These are phyloP conservation scores for Microcebus murinus DNA, from an alignment of 2,113 vertebrate genomes.

Conservation along the genomic window DNA sequence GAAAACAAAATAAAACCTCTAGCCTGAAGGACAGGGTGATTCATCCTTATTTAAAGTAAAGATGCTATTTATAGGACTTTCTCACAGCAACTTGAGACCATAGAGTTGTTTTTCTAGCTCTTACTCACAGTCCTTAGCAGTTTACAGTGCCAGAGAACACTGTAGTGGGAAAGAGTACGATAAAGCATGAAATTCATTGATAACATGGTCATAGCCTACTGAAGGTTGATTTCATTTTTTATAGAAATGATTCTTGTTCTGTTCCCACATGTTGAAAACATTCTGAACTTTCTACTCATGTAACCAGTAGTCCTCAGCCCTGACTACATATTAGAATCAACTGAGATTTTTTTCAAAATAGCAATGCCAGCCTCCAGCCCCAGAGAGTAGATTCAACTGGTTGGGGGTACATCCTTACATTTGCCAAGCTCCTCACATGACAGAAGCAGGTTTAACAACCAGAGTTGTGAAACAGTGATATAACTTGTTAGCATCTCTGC, in stretches of 20 bases:
- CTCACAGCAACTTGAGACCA: not conserved
- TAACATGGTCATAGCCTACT: not conserved
- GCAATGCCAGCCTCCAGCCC: not conserved
- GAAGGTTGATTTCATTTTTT: not conserved
- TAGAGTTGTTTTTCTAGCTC: not conserved
- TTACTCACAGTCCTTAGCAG: not conserved
- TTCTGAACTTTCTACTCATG: not conserved
- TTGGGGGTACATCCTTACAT: too few species aligned
- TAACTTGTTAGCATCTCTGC: not conserved
- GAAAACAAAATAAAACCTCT: not conserved
- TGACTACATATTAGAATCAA: not conserved
- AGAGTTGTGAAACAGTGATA: not conserved
- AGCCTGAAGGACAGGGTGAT: not conserved
- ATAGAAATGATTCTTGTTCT: not conserved
- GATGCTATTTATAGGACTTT: conserved; percentile 18
- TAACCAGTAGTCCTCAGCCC: not conserved
- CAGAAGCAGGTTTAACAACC: not conserved
- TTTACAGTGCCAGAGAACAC: not conserved
- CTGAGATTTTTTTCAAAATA: not conserved
- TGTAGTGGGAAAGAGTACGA: not conserved
- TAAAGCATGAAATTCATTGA: not conserved
- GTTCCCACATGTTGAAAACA: not conserved
- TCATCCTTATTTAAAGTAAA: not conserved
- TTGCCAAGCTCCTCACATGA: not conserved
- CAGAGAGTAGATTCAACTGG: not conserved